These are phyloP conservation scores for Connochaetes taurinus DNA, from an alignment of 2,113 vertebrate species.

Conservation along the genomic window DNA sequence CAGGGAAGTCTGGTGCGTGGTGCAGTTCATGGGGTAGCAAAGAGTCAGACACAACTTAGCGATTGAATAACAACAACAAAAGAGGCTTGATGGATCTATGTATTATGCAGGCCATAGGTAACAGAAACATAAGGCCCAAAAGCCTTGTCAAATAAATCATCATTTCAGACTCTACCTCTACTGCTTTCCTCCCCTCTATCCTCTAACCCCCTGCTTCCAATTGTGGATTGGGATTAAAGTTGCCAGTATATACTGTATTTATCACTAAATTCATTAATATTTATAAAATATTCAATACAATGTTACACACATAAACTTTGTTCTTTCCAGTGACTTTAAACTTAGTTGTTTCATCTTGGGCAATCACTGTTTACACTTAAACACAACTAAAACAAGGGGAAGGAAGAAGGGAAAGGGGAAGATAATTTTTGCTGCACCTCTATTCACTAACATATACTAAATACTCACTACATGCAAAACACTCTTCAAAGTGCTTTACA, in stretches of 20 bases:
- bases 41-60: neutral
- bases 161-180: neutral
- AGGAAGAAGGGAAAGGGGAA: neutral
- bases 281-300: neutral
- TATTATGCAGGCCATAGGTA: neutral
- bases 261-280: constrained; percentile 10
- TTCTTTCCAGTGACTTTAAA: constrained; percentile 11
- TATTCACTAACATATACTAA: neutral
- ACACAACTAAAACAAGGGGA: neutral
- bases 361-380: neutral
- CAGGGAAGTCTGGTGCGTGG: neutral
- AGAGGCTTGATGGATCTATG: neutral
- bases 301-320: neutral
- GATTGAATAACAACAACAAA: neutral
- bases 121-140: neutral
- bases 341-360: neutral
- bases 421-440: neutral
- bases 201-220: neutral
- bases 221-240: neutral
- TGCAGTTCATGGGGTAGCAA: neutral
- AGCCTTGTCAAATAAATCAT: neutral
- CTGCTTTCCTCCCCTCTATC: neutral
- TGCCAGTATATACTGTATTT: neutral
- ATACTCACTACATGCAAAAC: neutral
- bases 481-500: neutral